Evolutionary conservation across 2,797 vertebrate species (phyloP).

Genomic region (Cryptoprocta ferox): DNA sequence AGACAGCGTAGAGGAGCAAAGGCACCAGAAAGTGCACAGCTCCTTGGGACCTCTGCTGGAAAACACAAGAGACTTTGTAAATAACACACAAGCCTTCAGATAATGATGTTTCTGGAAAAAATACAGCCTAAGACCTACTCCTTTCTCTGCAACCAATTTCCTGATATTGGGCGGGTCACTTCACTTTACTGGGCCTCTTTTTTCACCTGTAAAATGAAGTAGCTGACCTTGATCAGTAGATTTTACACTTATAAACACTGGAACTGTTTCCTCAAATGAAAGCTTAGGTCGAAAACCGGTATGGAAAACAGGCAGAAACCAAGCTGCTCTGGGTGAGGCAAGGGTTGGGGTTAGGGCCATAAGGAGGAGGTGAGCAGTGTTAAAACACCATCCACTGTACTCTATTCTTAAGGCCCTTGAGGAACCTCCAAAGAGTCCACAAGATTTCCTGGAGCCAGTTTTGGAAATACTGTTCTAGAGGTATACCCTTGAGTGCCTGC

Average conservation of each 20-base stretch:
- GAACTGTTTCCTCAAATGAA: slow-evolving; percentile 1
- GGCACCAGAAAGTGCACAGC: background rate
- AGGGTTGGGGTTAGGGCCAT: too few species aligned
- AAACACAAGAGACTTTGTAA: background rate
- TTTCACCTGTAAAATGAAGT: background rate
- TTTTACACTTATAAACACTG: background rate
- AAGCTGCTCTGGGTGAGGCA: background rate
- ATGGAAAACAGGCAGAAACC: background rate
- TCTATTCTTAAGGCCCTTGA: background rate
- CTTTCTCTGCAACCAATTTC: background rate
- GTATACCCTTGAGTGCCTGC: background rate
- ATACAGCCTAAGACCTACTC: background rate
- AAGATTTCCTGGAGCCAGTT: background rate
- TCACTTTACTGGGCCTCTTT: background rate
- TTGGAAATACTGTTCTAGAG: background rate
- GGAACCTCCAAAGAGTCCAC: background rate
- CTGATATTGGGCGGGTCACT: background rate
- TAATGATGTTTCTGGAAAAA: background rate
- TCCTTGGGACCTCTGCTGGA: background rate
- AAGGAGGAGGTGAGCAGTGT: background rate
- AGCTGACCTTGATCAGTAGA: background rate
- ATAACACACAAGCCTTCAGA: background rate
- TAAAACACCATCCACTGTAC: background rate
- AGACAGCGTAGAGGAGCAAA: background rate
- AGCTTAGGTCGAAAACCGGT: background rate